Conservation (phyloP, 2,888 invertebrate species). For the Eremobia ochroleuca region DNA sequence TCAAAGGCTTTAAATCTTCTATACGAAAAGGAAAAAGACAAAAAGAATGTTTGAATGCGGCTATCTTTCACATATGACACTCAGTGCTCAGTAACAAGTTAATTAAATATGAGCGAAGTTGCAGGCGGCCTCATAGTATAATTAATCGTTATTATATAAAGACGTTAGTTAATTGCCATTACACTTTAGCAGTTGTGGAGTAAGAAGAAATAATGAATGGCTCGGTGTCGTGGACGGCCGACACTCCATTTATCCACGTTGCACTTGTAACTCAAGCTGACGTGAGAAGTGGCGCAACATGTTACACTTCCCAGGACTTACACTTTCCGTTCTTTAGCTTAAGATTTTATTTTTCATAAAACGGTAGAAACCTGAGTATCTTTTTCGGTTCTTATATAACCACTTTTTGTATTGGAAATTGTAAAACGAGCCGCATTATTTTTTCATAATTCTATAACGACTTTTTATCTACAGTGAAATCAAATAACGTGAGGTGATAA, state of each 20-base stretch:
- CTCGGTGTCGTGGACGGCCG: conserved; percentile 38
- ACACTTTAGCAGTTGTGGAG: conserved; percentile 31
- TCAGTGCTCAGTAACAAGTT: conserved; percentile 15
- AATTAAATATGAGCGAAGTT: conserved; percentile 22
- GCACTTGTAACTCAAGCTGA: conserved; percentile 54
- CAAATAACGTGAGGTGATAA: conserved; percentile 35
- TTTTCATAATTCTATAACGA: conserved; percentile 20
- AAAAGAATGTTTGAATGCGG: background rate
- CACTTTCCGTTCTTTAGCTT: conserved; percentile 23
- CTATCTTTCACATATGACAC: conserved; percentile 27
- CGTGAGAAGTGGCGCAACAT: conserved; percentile 47
- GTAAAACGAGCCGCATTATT: conserved; percentile 15
- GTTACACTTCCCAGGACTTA: conserved; percentile 51
- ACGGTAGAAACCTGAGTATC: background rate
- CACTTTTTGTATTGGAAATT: background rate
- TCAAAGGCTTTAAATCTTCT: background rate
- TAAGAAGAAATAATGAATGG: conserved; percentile 49
- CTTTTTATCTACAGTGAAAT: conserved; percentile 33
- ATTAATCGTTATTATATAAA: conserved; percentile 40
- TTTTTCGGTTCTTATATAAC: background rate
- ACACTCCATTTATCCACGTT: conserved; percentile 60
- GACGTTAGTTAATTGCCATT: conserved; percentile 43
- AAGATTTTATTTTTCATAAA: conserved; percentile 9
- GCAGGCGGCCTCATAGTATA: conserved; percentile 15
- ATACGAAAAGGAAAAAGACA: background rate